Evolutionary conservation across 2,888 invertebrate species (phyloP).

Genomic region (Meta bourneti): DNA sequence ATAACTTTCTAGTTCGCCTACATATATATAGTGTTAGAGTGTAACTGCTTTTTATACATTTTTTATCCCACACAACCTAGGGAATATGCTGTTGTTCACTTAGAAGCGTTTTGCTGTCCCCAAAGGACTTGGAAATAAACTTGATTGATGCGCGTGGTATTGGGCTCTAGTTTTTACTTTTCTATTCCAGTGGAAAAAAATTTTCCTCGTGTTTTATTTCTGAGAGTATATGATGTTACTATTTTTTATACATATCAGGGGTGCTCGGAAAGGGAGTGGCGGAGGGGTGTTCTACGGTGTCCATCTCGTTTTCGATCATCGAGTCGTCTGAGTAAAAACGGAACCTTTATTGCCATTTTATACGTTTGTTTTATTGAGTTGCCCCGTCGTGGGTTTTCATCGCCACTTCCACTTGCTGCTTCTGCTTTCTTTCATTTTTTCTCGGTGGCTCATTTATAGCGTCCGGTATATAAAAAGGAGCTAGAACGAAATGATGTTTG

Average conservation of each 20-base stretch:
- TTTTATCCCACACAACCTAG: conserved; percentile 1
- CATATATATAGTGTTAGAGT: conserved; percentile 24
- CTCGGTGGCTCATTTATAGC: conserved; percentile 19
- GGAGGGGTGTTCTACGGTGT: neutral
- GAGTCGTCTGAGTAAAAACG: conserved; percentile 41
- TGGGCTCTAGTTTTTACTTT: conserved; percentile 29
- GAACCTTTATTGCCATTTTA: conserved; percentile 71
- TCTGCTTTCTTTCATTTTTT: no score
- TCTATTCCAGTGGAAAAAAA: neutral
- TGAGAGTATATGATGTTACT: neutral
- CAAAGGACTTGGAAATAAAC: conserved; percentile 44
- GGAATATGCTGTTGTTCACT: conserved; percentile 40
- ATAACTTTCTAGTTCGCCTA: conserved; percentile 16
- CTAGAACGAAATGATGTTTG: neutral
- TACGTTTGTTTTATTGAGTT: conserved; percentile 73
- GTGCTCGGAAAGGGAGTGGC: neutral
- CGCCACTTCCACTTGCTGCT: conserved; percentile 57
- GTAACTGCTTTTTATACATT: conserved; percentile 7
- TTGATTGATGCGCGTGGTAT: conserved; percentile 72
- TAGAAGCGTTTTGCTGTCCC: conserved; percentile 38
- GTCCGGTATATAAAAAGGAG: neutral
- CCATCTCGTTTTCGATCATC: conserved; percentile 1
- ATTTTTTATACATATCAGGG: conserved; percentile 3
- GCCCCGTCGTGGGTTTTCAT: conserved; percentile 18
- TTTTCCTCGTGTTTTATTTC: conserved; percentile 21